phyloP scores from a whole-genome alignment of 2,113 vertebrate genomes.

The Xyliphius kryptos region DNA sequence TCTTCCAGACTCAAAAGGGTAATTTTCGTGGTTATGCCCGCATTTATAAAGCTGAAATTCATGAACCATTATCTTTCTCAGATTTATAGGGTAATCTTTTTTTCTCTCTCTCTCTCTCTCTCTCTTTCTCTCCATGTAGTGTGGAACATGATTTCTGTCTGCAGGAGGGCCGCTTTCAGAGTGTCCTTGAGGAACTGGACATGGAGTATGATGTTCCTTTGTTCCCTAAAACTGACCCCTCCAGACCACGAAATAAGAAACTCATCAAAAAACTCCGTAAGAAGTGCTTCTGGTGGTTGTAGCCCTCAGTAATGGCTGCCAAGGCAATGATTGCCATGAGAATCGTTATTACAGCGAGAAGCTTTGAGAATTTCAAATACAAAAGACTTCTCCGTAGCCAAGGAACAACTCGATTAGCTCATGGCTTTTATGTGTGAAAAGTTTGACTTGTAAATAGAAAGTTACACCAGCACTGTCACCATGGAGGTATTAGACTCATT shows the following conservation, averaged over 20 bases:
- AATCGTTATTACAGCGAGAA: conserved; percentile 4
- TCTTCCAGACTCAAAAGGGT: too few relatives aligned
- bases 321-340: conserved; percentile 5
- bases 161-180: conserved; percentile 84
- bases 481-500: not conserved
- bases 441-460: conserved; percentile 1
- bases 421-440: conserved; percentile 17
- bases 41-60: too few relatives aligned
- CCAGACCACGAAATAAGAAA: conserved; percentile 57
- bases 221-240: conserved; percentile 36
- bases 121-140: conserved; percentile 50
- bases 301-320: conserved; percentile 4
- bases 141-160: conserved; percentile 94
- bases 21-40: too few relatives aligned
- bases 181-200: conserved; percentile 76
- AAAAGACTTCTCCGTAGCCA: conserved; percentile 11
- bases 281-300: conserved; percentile 97
- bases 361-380: conserved; percentile 20
- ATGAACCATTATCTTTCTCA: too few relatives aligned
- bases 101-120: conserved; percentile 6
- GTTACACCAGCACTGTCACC: conserved; percentile 10
- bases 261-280: conserved; percentile 88
- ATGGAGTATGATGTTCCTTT: conserved; percentile 62
- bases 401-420: conserved; percentile 15
- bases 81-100: too few relatives aligned